Percentiles rank a stretch among this genome's conserved stretches.
Conservation (phyloP, 2,113 vertebrate genomes). For the Festucalex cinctus region DNA sequence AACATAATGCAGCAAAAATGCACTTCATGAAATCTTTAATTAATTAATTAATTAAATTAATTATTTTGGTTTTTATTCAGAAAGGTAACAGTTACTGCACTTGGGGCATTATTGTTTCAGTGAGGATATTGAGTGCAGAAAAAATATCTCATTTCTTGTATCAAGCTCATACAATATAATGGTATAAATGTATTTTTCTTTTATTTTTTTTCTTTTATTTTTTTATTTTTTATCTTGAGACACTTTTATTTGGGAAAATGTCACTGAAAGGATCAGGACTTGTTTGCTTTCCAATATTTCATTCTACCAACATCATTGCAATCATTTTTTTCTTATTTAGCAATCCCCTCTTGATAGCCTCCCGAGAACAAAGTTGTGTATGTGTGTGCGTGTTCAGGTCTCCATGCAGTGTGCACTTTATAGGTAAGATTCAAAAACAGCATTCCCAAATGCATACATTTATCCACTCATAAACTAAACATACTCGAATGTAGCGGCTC, state of each 20-base stretch:
- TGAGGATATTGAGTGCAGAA: conserved; percentile 8
- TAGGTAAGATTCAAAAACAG: conserved; percentile 26
- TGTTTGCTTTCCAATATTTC: conserved; percentile 17
- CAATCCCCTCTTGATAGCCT: conserved; percentile 10
- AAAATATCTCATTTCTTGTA: conserved; percentile 35
- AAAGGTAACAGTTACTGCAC: conserved; percentile 70
- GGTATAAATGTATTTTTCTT: conserved; percentile 21
- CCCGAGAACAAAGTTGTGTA: conserved; percentile 54
- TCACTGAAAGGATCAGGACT: conserved; percentile 40
- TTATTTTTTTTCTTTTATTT: conserved; percentile 43
- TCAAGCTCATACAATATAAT: conserved; percentile 33
- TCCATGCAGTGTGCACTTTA: conserved; percentile 74
- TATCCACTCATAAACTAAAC: conserved; percentile 16
- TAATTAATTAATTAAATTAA: too few species aligned
- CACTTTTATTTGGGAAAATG: conserved; percentile 49
- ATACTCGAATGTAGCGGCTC: conserved; percentile 55
- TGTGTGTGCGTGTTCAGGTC: conserved; percentile 47
- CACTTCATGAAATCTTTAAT: conserved; percentile 32
- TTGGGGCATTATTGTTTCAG: conserved; percentile 66
- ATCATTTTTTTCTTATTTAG: conserved; percentile 16
- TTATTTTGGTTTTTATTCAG: conserved; percentile 59
- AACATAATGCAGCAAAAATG: conserved; percentile 22
- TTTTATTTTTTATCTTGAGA: conserved; percentile 45
- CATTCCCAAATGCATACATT: conserved; percentile 47
- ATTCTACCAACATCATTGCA: conserved; percentile 3